phyloP scores from a whole-genome alignment of 2,113 vertebrate genomes.

The Cyanoramphus novaezelandiae region DNA sequence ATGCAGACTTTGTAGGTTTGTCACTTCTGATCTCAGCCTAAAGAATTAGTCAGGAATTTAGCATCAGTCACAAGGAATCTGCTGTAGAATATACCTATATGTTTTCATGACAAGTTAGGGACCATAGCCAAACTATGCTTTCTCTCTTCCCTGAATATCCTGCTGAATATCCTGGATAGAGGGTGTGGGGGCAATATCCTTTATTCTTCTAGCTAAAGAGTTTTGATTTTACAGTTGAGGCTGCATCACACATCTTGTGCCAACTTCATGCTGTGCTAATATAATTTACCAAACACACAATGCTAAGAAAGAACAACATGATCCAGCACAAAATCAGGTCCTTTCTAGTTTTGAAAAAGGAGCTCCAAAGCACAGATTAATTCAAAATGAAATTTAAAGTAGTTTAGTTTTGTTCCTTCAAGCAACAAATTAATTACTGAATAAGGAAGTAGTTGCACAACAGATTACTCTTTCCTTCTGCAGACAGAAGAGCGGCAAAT shows the following conservation, averaged over 20 bases:
- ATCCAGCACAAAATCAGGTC: background rate
- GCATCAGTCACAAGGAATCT: background rate
- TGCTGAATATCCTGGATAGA: background rate
- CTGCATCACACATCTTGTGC: background rate
- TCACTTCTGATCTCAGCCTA: background rate
- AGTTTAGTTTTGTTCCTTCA: background rate
- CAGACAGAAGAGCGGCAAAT: background rate
- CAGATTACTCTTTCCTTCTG: background rate
- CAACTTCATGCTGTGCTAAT: conserved; percentile 36
- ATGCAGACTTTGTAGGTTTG: background rate
- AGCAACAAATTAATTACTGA: conserved; percentile 1
- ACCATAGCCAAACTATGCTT: background rate
- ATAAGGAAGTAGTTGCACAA: background rate
- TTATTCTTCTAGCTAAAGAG: background rate
- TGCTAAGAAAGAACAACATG: background rate
- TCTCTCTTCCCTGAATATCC: background rate
- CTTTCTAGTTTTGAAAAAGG: background rate
- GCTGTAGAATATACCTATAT: background rate
- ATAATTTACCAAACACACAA: conserved; percentile 4
- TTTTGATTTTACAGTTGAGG: conserved; percentile 5
- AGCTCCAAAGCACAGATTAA: background rate
- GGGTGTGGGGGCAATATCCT: background rate
- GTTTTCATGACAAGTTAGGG: background rate
- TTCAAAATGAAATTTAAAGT: conserved; percentile 20
- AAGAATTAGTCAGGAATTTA: background rate